Evolutionary conservation across 2,113 vertebrate species (phyloP).

Genomic region (Castor canadensis): DNA sequence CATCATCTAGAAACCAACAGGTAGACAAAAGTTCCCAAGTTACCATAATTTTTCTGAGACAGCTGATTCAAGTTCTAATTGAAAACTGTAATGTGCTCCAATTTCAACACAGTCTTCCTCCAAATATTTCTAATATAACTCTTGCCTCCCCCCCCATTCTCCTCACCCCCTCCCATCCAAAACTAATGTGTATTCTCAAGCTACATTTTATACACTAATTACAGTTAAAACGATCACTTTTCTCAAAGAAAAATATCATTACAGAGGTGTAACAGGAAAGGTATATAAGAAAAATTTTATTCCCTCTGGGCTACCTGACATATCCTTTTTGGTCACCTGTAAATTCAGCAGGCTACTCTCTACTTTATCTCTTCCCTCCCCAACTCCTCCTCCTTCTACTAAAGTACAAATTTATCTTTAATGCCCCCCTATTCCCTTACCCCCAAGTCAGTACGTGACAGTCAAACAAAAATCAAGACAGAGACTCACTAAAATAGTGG

Average conservation of each 20-base stretch:
- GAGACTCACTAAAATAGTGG: not conserved
- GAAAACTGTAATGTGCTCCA: not conserved
- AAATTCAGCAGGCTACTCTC: constrained; percentile 4
- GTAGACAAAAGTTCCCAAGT: not conserved
- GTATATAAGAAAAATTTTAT: constrained; percentile 37
- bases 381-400: not conserved
- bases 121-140: not conserved
- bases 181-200: not conserved
- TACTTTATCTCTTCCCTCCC: not conserved
- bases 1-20: not conserved
- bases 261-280: not conserved
- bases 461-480: not conserved
- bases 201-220: not conserved
- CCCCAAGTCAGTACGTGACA: not conserved
- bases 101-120: not conserved
- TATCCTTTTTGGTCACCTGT: not conserved
- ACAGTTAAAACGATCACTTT: not conserved
- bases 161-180: not conserved
- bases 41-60: constrained; percentile 10
- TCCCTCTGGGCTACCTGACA: not conserved
- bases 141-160: not conserved
- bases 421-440: not conserved
- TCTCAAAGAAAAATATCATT: not conserved
- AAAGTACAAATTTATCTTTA: constrained; percentile 40
- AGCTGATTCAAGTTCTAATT: not conserved